Conservation (phyloP, 1,140 invertebrate species). For the Sitobion miscanthi region DNA sequence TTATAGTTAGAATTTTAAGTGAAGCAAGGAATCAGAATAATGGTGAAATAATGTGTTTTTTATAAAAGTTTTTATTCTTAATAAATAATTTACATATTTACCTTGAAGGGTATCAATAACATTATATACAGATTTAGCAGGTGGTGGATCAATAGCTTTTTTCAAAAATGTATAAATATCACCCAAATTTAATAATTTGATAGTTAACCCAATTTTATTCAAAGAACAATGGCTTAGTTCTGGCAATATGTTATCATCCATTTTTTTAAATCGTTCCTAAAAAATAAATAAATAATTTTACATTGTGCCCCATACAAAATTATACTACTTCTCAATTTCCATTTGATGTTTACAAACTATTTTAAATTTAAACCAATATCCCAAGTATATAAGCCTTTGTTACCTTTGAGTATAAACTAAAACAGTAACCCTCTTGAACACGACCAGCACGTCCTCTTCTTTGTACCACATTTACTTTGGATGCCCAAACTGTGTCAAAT, state of each 20-base stretch:
- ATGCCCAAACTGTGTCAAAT: constrained; percentile 92
- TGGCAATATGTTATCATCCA: constrained; percentile 91
- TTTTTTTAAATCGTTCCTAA: constrained; percentile 71
- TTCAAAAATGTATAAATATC: constrained; percentile 89
- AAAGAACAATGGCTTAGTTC: constrained; percentile 95
- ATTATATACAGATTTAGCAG: constrained; percentile 90
- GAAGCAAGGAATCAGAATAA: no score
- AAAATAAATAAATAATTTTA: constrained; percentile 6
- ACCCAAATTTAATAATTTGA: constrained; percentile 85
- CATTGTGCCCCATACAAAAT: neutral
- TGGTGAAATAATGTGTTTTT: no score
- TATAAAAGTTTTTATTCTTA: no score
- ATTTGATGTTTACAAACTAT: no score
- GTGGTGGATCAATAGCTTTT: constrained; percentile 92
- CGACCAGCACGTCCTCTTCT: constrained; percentile 89
- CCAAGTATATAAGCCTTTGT: constrained; percentile 50
- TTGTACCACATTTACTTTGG: constrained; percentile 89
- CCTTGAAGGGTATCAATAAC: constrained; percentile 75
- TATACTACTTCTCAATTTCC: neutral
- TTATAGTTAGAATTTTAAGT: no score
- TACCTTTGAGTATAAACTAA: constrained; percentile 80
- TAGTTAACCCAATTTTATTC: constrained; percentile 84
- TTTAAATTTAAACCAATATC: neutral
- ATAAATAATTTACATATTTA: constrained; percentile 58
- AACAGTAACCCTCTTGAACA: constrained; percentile 85